Conservation (phyloP, 2,888 invertebrate species). For the Athrips mouffetella region DNA sequence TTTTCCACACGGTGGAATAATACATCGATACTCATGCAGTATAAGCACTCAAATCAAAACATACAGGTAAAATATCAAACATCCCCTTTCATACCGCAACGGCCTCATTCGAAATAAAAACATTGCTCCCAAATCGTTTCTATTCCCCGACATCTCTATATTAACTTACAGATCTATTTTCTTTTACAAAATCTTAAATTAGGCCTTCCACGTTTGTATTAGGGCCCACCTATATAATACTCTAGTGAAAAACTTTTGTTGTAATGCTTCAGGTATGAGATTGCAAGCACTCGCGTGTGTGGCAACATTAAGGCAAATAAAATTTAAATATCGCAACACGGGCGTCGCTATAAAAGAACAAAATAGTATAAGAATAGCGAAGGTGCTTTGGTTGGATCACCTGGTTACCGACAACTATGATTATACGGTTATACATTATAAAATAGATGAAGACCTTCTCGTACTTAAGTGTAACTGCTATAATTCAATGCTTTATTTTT, state of each 20-base stretch:
- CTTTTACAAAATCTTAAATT: constrained; percentile 16
- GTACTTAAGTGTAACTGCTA: background rate
- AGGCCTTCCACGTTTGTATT: constrained; percentile 31
- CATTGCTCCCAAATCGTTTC: constrained; percentile 72
- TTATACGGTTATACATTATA: too few species aligned
- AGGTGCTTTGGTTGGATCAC: constrained; percentile 23
- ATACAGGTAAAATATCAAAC: constrained; percentile 65
- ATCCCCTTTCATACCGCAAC: constrained; percentile 52
- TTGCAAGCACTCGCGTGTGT: constrained; percentile 70
- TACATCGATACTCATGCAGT: constrained; percentile 20
- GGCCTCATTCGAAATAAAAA: constrained; percentile 73
- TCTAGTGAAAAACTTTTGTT: constrained; percentile 24
- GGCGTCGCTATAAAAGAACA: constrained; percentile 63
- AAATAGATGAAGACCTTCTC: background rate
- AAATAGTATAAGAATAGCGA: constrained; percentile 47
- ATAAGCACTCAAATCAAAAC: constrained; percentile 59
- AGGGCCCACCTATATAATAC: constrained; percentile 22
- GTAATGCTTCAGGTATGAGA: constrained; percentile 63
- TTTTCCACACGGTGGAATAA: constrained; percentile 17
- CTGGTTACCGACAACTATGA: too few species aligned
- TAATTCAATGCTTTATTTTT: too few species aligned
- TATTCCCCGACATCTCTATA: constrained; percentile 63
- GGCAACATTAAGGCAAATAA: constrained; percentile 76
- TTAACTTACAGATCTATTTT: constrained; percentile 29
- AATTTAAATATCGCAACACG: constrained; percentile 76